Evolutionary conservation across 2,113 vertebrate genomes (phyloP).

Genomic region (Forbesichthys agassizii): DNA sequence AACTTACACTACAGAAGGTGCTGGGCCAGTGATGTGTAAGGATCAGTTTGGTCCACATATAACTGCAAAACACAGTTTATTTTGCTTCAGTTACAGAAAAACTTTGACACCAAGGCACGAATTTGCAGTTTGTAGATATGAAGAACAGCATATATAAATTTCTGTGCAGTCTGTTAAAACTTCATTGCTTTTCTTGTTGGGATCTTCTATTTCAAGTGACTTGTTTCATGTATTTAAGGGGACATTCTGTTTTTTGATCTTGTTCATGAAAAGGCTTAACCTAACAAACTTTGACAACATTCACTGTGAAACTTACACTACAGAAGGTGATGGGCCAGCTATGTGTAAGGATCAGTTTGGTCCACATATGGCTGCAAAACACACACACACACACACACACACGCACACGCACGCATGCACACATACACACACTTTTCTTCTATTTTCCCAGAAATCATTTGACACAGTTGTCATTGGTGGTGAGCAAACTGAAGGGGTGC

Average conservation of each 20-base stretch:
- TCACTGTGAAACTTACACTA: slow-evolving; percentile 53
- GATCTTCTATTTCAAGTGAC: too few relatives aligned
- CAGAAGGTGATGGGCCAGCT: slow-evolving; percentile 81
- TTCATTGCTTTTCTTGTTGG: too few relatives aligned
- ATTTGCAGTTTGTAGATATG: too few relatives aligned
- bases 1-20: slow-evolving; percentile 76
- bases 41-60: slow-evolving; percentile 76
- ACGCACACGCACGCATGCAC: too few relatives aligned
- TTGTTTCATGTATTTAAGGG: too few relatives aligned
- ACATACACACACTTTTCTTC: neutral
- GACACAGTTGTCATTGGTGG: neutral
- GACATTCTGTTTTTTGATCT: too few relatives aligned
- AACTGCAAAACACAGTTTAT: slow-evolving; percentile 46
- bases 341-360: slow-evolving; percentile 77
- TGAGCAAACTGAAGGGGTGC: too few relatives aligned
- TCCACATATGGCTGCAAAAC: slow-evolving; percentile 72
- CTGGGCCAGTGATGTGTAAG: slow-evolving; percentile 80
- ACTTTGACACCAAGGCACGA: too few relatives aligned
- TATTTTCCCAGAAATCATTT: neutral
- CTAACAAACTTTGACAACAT: neutral
- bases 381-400: neutral
- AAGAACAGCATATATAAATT: too few relatives aligned
- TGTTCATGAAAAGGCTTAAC: neutral
- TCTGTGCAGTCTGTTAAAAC: too few relatives aligned
- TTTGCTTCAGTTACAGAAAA: neutral